Base-by-base conservation (phyloP, 2,888 invertebrate species). In the Rosalia funebris region DNA sequence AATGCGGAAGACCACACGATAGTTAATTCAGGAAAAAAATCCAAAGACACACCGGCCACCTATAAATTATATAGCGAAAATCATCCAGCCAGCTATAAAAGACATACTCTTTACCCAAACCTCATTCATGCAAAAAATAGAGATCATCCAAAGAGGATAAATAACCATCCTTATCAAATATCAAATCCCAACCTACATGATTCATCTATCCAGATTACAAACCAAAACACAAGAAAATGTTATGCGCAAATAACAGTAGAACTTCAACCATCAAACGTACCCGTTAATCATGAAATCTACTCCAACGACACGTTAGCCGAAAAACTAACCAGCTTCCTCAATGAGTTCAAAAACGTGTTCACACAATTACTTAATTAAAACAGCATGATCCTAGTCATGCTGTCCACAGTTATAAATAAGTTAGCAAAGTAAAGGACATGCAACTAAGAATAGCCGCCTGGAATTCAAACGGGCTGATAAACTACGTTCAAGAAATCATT, bases 401-500 rank as follows among this genome's bases (percentile, higher is more conserved):
- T 45, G 2, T 11, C n/a, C 1, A 5, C 11, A 20, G 45, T 45
- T 1, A 45, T 45, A 19, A 45, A n/a, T 14, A 45, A 45, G 9
- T 20, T 44, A 44, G 10, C 12, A 9, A 2, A 44, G 44, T 44
- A 44, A 44, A 2, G 19, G 44, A 16, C 20, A 7, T 31, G 7
- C 4, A 1, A 11, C 11, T 46, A 14, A 15, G 31, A 5, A 25
- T 31, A 9, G 46, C 14, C 10, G 10, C 31, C 7, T 65, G 62
- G 60, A 65, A 65, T 14, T 52, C 60, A 7, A 65, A 65, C 17
- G 62, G 62, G 9, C 14, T 63, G 16, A 9, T 32, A 19, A 46
- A 63, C 47, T 53, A 58, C 12, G 44, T 12, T 11, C 41, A 42
- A 37, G 56, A 65, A 48, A 34, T 48, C 1, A 50, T 20, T 36